Evolutionary conservation across 2,797 vertebrate genomes (phyloP), one percentile per base, ranked within the genome.

Genomic region (Cyclura pinguis): DNA sequence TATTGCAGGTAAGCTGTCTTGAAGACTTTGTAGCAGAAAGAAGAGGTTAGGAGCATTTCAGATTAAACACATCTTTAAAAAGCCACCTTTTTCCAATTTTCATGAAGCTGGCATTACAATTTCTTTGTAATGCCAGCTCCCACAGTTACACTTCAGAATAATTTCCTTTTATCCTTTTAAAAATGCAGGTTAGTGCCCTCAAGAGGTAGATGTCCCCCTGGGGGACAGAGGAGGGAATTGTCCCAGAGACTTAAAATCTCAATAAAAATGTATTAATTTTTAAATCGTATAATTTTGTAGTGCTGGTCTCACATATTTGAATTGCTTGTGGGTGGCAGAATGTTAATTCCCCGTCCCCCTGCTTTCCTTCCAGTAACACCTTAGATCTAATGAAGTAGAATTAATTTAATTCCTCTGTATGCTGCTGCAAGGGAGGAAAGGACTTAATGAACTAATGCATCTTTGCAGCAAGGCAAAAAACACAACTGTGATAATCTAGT

Each of bases 181-280:
- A 73, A 87, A 12, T 42, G 24, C 20, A 78, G 59, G 2, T n/a
- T 38, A 84, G n/a, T 12, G 29, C 27, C n/a, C 22, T 50, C 55
- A 35, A 74, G 85, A 32, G 67, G 4, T 38, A 91, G 57, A 83
- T n/a, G n/a, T n/a, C n/a, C n/a, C n/a, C 38, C n/a, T 50, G 77
- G 27, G 38, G n/a, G 12, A 24, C 0, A 16, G 57, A 20, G 27
- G 4, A 3, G 6, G 4, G 27, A 85, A 85, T 59, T 52, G 80
- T 24, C 27, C 57, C 84, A 50, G 78, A 77, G 55, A 18, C 85
- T 78, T 87, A 42, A 87, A 67, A 87, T 78, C n/a, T 35, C 78
- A 91, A 87, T 84, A 87, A 91, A 91, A 38, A 50, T 73, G 73
- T 84, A 91, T 87, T 91, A 87, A 84, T 91, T 84, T 91, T 91